Percentiles rank a stretch among this genome's conserved stretches.
phyloP scores from a whole-genome alignment of 2,888 invertebrate genomes.

The Hermodice carunculata region DNA sequence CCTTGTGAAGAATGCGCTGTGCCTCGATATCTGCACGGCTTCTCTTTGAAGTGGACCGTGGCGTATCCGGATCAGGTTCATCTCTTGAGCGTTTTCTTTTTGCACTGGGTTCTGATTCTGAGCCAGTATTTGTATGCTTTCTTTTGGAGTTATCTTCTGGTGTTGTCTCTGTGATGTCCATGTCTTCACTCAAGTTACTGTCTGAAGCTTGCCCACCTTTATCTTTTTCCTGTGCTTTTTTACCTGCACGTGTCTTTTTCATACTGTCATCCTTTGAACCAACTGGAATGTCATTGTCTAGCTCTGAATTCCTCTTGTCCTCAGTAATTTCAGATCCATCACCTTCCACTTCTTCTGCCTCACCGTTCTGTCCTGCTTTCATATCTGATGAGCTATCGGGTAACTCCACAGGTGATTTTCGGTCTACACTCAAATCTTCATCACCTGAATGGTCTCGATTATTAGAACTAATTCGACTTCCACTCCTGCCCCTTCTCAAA shows the following conservation, averaged over 20 bases:
- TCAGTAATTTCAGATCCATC: slow-evolving; percentile 7
- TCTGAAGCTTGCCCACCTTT: no score
- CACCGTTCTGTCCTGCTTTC: slow-evolving; percentile 4
- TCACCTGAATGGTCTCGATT: no score
- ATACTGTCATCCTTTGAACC: background rate
- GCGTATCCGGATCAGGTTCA: no score
- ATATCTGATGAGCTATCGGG: no score
- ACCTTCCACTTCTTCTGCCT: slow-evolving; percentile 2
- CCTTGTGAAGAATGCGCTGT: slow-evolving; percentile 29
- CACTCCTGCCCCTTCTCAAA: no score
- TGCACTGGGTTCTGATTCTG: background rate
- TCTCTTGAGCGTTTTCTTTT: background rate
- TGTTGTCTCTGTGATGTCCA: background rate
- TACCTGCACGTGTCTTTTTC: background rate
- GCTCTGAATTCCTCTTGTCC: background rate
- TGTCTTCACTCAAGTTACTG: background rate
- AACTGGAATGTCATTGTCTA: no score
- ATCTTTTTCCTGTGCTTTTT: slow-evolving; percentile 1
- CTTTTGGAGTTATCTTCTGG: no score
- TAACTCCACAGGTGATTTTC: no score
- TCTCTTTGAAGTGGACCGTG: no score
- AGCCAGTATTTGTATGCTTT: no score
- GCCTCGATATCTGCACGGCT: slow-evolving; percentile 34
- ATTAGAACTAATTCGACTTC: no score
- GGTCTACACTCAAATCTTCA: no score